Percentiles rank a stretch among this genome's conserved stretches.
Evolutionary conservation across 2,113 vertebrate species (phyloP).

Genomic region (Nothobranchius furzeri): DNA sequence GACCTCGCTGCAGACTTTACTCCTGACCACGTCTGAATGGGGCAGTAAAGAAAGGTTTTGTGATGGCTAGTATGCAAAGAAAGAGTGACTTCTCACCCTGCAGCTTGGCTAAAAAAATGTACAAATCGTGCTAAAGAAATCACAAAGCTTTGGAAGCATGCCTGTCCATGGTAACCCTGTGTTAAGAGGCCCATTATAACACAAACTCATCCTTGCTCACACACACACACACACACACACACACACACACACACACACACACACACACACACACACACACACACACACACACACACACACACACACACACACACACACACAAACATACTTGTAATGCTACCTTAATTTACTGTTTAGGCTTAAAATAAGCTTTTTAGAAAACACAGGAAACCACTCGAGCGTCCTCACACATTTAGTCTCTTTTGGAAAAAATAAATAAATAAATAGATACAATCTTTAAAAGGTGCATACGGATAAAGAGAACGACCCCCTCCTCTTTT

Average conservation of each 20-base stretch:
- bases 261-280: slow-evolving; percentile 21
- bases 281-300: slow-evolving; percentile 11
- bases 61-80: slow-evolving; percentile 35
- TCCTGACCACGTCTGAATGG: slow-evolving; percentile 20
- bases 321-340: slow-evolving; percentile 76
- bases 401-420: slow-evolving; percentile 58
- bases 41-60: slow-evolving; percentile 26
- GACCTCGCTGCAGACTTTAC: slow-evolving; percentile 38
- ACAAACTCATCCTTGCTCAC: slow-evolving; percentile 19
- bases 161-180: slow-evolving; percentile 75
- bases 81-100: slow-evolving; percentile 50
- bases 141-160: slow-evolving; percentile 78
- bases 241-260: neutral
- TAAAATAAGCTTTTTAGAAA: slow-evolving; percentile 76
- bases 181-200: slow-evolving; percentile 72
- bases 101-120: slow-evolving; percentile 66
- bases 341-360: slow-evolving; percentile 76
- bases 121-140: slow-evolving; percentile 64
- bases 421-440: slow-evolving; percentile 83
- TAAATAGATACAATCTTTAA: slow-evolving; percentile 83
- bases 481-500: slow-evolving; percentile 67
- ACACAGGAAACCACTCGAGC: slow-evolving; percentile 60
- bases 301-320: slow-evolving; percentile 15
- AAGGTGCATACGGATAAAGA: slow-evolving; percentile 78
- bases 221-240: slow-evolving; percentile 23